Conservation (phyloP, 2,888 invertebrate species). For the Girardia tigrina region DNA sequence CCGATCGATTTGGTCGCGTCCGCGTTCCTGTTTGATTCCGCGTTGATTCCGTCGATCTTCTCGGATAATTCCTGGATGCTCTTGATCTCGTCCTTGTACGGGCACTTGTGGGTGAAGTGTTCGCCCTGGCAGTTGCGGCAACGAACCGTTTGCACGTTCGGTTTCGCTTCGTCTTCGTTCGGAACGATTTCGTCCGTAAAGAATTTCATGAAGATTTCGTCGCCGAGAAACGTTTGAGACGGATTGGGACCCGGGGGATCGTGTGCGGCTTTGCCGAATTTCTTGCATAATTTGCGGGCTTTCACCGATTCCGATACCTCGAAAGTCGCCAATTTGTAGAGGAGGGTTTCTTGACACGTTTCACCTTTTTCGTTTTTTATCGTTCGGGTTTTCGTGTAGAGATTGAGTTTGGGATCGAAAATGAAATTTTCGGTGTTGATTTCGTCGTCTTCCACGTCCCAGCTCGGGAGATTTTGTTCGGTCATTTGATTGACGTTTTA, state of each 20-base stretch:
- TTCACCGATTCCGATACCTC: neutral
- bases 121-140: conserved; percentile 57
- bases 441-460: neutral
- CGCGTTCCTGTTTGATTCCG: neutral
- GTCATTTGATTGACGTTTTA: too few species aligned
- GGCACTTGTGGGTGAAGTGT: conserved; percentile 95
- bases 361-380: neutral
- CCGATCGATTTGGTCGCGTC: neutral
- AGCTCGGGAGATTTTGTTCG: neutral
- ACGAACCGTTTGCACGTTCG: conserved; percentile 44
- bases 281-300: conserved; percentile 69
- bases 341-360: neutral
- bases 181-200: conserved; percentile 49
- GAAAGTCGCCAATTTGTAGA: neutral
- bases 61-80: conserved; percentile 41
- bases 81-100: conserved; percentile 73
- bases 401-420: neutral
- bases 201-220: conserved; percentile 78
- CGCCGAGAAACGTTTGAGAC: conserved; percentile 85
- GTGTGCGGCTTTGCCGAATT: conserved; percentile 75
- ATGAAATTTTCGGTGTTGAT: neutral
- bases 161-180: neutral
- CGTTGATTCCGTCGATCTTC: neutral
- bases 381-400: neutral
- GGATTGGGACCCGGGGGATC: conserved; percentile 92